Conservation (phyloP, 2,113 vertebrate species). For the Uropsilus gracilis region DNA sequence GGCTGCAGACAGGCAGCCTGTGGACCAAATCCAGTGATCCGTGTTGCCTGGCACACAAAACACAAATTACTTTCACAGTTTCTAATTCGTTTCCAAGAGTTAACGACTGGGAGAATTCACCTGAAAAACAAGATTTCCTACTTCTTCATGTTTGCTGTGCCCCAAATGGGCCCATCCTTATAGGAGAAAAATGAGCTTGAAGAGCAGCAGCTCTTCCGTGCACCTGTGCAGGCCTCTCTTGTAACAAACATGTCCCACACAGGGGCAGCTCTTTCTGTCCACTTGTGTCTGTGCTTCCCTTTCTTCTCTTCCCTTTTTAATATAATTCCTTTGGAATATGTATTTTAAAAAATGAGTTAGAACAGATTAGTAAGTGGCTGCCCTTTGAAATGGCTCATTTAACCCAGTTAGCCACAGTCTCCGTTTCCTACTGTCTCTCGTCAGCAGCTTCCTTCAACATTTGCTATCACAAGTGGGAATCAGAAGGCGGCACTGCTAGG, state of each 20-base stretch:
- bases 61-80: neutral
- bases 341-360: too few species aligned
- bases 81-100: neutral
- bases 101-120: neutral
- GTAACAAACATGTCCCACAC: too few species aligned
- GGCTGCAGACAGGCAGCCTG: neutral
- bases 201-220: too few species aligned
- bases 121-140: neutral
- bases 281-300: too few species aligned
- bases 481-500: neutral
- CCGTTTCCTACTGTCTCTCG: neutral
- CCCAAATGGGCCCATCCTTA: neutral
- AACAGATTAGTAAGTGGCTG: neutral
- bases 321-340: too few species aligned
- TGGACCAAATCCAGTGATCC: neutral
- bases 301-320: too few species aligned
- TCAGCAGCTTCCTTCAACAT: neutral
- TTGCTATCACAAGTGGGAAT: neutral
- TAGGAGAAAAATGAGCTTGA: neutral
- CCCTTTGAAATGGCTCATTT: neutral
- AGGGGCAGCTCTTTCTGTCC: too few species aligned
- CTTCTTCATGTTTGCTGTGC: neutral
- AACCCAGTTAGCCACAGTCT: neutral
- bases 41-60: neutral
- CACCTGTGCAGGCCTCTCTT: too few species aligned